Evolutionary conservation across 2,888 invertebrate species (phyloP).

Genomic region (Pachydiplax longipennis): DNA sequence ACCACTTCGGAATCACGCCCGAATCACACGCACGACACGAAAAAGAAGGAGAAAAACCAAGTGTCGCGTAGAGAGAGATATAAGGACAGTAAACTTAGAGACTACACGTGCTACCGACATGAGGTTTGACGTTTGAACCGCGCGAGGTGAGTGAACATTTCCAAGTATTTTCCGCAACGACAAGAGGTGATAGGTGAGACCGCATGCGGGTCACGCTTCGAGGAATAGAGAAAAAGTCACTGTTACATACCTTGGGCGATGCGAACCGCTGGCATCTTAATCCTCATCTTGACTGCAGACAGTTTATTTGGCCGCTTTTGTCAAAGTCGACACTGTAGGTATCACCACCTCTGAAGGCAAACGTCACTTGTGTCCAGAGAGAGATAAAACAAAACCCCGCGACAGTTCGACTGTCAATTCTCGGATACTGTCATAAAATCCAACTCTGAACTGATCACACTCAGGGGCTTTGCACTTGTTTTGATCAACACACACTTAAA

Average conservation of each 20-base stretch:
- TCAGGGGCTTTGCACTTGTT: not conserved
- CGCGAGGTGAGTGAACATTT: not conserved
- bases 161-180: not conserved
- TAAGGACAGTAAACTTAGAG: constrained; percentile 1
- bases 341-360: not conserved
- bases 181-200: not conserved
- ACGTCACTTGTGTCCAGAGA: not conserved
- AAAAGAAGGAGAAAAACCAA: not conserved
- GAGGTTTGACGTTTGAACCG: not conserved
- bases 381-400: not conserved
- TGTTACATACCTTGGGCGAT: constrained; percentile 89
- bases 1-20: not conserved
- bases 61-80: not conserved
- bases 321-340: constrained; percentile 1
- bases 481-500: not conserved
- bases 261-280: constrained; percentile 96
- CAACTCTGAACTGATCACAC: not conserved
- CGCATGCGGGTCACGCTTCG: not conserved
- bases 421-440: not conserved
- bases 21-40: not conserved
- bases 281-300: constrained; percentile 81
- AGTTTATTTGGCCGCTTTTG: constrained; percentile 34
- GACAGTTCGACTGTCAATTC: not conserved
- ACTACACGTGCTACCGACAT: constrained; percentile 46
- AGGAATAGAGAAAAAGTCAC: not conserved